A percentile compares a stretch with the other conserved stretches of the same genome.
These are phyloP conservation scores for Grus americana DNA, from an alignment of 2,113 vertebrate species.

Conservation along the genomic window DNA sequence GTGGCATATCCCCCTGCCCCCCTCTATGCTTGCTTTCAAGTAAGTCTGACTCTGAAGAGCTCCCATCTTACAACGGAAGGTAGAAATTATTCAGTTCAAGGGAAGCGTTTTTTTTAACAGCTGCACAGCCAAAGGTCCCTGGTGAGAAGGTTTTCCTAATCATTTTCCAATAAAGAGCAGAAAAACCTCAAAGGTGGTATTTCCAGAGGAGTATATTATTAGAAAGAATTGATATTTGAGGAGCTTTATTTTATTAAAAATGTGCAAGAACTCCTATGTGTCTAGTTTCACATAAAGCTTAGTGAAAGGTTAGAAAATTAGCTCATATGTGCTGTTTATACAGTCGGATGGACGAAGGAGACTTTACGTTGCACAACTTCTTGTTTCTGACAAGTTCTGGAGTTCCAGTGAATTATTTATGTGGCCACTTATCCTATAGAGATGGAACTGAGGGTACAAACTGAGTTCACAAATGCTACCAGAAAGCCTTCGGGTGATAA, in stretches of 20 bases:
- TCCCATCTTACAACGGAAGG: not conserved
- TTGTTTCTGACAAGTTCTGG: slow-evolving; percentile 28
- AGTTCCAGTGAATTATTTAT: slow-evolving; percentile 21
- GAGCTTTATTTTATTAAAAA: slow-evolving; percentile 40
- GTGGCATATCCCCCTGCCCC: not conserved
- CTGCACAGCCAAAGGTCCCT: not conserved
- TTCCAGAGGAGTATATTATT: not conserved
- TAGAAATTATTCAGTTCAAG: not conserved
- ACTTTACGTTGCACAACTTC: slow-evolving; percentile 28
- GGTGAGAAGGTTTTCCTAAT: not conserved
- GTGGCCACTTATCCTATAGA: not conserved
- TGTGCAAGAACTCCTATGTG: not conserved
- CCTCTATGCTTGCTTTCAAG: not conserved
- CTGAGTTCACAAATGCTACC: not conserved
- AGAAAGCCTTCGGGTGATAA: slow-evolving; percentile 21
- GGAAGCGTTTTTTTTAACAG: not conserved
- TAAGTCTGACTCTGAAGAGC: not conserved
- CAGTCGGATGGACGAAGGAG: not conserved
- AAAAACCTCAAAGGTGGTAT: not conserved
- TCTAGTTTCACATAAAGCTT: not conserved
- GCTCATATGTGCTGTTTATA: not conserved
- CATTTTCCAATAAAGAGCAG: not conserved
- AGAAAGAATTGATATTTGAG: slow-evolving; percentile 35
- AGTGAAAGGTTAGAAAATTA: slow-evolving; percentile 42
- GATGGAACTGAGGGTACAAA: not conserved